Evolutionary conservation across 2,797 vertebrate genomes (phyloP).

Genomic region (Taenioides sp.): DNA sequence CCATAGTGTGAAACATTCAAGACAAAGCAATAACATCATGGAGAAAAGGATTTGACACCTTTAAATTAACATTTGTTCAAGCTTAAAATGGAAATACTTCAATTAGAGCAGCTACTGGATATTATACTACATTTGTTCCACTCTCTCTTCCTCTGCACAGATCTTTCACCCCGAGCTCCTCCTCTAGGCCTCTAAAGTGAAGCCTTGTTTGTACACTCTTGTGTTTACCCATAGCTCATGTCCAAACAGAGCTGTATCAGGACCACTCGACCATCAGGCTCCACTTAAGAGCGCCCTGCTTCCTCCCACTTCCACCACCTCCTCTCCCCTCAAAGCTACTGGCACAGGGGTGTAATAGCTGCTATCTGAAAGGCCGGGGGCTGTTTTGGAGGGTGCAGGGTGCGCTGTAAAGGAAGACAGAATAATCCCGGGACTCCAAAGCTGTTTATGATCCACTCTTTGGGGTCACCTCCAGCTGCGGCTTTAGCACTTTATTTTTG

Average conservation of each 20-base stretch:
- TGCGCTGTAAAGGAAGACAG: constrained; percentile 19
- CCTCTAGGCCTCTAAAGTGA: constrained; percentile 12
- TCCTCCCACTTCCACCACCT: constrained; percentile 31
- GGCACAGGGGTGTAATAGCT: constrained; percentile 37
- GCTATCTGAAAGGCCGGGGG: constrained; percentile 33
- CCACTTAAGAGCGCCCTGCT: constrained; percentile 19
- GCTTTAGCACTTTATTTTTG: constrained; percentile 19
- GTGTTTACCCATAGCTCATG: constrained; percentile 31
- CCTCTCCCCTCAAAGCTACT: constrained; percentile 25
- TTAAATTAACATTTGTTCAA: too few relatives aligned
- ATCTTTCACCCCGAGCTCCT: constrained; percentile 11
- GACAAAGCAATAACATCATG: too few relatives aligned
- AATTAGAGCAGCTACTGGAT: neutral
- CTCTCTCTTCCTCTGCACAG: constrained; percentile 1
- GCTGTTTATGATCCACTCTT: constrained; percentile 29
- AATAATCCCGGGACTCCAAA: constrained; percentile 30
- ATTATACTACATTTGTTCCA: neutral
- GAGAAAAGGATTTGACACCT: too few relatives aligned
- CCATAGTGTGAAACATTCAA: too few relatives aligned
- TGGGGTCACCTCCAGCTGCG: constrained; percentile 36
- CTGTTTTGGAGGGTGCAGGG: constrained; percentile 22
- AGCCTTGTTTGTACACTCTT: neutral
- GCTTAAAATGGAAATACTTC: neutral
- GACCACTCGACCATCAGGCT: constrained; percentile 25
- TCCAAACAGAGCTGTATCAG: constrained; percentile 32